phyloP scores from a whole-genome alignment of 2,888 invertebrate species.

The Brachyptera risi region DNA sequence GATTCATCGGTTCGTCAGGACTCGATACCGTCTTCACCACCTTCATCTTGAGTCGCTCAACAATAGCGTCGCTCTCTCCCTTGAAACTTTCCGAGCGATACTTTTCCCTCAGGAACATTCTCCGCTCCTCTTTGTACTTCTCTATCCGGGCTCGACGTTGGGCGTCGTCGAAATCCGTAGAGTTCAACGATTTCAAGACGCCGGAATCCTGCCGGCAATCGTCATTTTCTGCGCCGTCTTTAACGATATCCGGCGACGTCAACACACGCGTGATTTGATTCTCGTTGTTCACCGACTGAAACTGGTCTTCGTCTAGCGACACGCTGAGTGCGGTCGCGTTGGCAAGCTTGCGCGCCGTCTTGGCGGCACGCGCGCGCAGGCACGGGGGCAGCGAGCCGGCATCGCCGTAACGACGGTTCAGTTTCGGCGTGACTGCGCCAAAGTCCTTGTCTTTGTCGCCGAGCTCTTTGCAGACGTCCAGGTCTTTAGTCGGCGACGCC shows the following conservation, averaged over 20 bases:
- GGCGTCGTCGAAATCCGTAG: slow-evolving; percentile 47
- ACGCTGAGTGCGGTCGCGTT: slow-evolving; percentile 47
- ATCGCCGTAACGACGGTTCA: neutral
- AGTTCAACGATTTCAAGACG: slow-evolving; percentile 5
- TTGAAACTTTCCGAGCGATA: slow-evolving; percentile 60
- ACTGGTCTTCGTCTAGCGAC: slow-evolving; percentile 70
- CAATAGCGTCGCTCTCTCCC: slow-evolving; percentile 56
- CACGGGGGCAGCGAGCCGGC: slow-evolving; percentile 51
- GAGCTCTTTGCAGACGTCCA: slow-evolving; percentile 1
- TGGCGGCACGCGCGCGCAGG: slow-evolving; percentile 55
- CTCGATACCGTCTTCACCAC: slow-evolving; percentile 35
- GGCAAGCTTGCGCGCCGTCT: slow-evolving; percentile 55
- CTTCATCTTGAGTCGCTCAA: slow-evolving; percentile 54
- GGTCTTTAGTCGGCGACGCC: slow-evolving; percentile 52
- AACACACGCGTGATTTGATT: slow-evolving; percentile 36
- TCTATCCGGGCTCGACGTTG: slow-evolving; percentile 78
- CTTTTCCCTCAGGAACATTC: slow-evolving; percentile 78
- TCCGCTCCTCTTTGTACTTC: slow-evolving; percentile 85
- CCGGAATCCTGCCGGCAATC: too few species aligned
- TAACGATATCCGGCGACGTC: slow-evolving; percentile 36
- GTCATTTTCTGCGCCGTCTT: neutral
- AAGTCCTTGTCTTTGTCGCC: neutral
- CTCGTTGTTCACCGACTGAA: slow-evolving; percentile 39
- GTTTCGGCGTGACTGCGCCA: neutral
- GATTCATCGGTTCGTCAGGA: slow-evolving; percentile 4